Percentiles rank a stretch among this genome's conserved stretches.
Evolutionary conservation across 1,140 invertebrate genomes (phyloP).

Genomic region (Venustaconcha ellipsiformis): DNA sequence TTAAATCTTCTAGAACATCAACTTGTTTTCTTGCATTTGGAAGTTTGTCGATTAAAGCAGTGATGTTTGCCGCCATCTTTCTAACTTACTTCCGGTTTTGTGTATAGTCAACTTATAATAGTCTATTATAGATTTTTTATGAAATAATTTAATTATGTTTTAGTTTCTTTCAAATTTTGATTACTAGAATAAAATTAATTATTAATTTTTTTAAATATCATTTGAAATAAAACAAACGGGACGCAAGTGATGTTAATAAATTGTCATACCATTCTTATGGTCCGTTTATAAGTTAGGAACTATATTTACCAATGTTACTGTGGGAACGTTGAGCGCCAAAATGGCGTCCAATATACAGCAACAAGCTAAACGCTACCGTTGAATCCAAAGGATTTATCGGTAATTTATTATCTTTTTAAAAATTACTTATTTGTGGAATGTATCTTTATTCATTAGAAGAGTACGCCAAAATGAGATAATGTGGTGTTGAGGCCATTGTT

Average conservation of each 20-base stretch:
- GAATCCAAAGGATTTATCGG: too few species aligned
- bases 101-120: background rate
- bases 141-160: background rate
- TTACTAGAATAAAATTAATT: too few species aligned
- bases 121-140: background rate
- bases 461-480: too few species aligned
- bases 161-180: background rate
- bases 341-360: too few species aligned
- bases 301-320: background rate
- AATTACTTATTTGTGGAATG: too few species aligned
- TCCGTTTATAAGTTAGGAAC: background rate
- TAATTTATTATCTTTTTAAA: too few species aligned
- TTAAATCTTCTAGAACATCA: constrained; percentile 31
- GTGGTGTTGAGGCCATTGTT: too few species aligned
- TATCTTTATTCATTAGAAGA: too few species aligned
- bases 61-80: constrained; percentile 12
- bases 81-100: background rate
- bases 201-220: background rate
- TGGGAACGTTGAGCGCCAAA: too few species aligned
- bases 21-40: constrained; percentile 6
- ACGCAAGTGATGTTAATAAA: background rate
- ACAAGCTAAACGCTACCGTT: too few species aligned
- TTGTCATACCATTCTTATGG: background rate
- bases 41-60: constrained; percentile 7
- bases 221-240: background rate